phyloP scores from a whole-genome alignment of 2,888 invertebrate species.

The Disparrhopalites patrizii region DNA sequence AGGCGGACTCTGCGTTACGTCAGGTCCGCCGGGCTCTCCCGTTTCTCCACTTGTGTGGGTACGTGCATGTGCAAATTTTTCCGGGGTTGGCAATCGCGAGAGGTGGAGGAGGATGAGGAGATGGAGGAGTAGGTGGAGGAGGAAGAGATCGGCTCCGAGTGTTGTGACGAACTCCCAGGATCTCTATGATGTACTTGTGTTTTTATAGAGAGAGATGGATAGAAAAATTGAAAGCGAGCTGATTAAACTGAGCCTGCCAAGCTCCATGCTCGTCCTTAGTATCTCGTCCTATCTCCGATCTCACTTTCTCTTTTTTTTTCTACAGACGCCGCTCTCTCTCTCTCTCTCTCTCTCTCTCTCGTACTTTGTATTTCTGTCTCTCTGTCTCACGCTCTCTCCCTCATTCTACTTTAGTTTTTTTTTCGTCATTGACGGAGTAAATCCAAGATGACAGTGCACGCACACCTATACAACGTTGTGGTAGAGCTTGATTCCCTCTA shows the following conservation, averaged over 20 bases:
- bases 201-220: not conserved
- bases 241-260: constrained; percentile 3
- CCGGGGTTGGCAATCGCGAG: not conserved
- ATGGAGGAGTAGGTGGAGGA: not conserved
- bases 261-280: constrained; percentile 10
- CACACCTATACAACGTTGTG: no score
- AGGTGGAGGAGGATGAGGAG: not conserved
- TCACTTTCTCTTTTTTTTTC: not conserved
- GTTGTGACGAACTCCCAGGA: no score
- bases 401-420: not conserved
- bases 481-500: no score
- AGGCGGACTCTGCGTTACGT: not conserved
- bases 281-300: not conserved
- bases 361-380: no score
- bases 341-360: not conserved
- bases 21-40: no score
- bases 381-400: no score
- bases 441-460: constrained; percentile 17
- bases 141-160: not conserved
- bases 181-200: not conserved
- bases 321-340: no score
- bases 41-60: not conserved
- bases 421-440: no score
- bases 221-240: constrained; percentile 21
- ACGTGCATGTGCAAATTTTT: no score